Evolutionary conservation across 2,797 vertebrate species (phyloP).

Genomic region (Ctenosaura bakeri): DNA sequence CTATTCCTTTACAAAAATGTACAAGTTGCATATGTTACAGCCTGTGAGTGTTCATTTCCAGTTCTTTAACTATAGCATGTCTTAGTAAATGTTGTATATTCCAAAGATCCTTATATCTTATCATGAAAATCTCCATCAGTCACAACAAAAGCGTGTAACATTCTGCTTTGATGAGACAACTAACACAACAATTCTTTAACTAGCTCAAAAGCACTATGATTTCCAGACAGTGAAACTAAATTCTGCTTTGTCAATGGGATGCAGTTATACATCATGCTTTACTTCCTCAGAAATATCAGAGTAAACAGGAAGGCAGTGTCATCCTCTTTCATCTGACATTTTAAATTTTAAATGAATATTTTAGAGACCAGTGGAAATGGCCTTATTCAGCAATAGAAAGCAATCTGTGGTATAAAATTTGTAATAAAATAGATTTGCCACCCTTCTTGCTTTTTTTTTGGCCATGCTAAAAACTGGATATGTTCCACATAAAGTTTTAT

Average conservation of each 20-base stretch:
- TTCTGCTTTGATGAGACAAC: not conserved
- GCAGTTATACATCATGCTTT: not conserved
- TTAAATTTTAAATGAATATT: conserved; percentile 23
- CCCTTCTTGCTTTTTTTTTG: conserved; percentile 38
- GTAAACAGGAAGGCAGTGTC: not conserved
- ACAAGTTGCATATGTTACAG: not conserved
- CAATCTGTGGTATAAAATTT: conserved; percentile 34
- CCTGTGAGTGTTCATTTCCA: conserved; percentile 27
- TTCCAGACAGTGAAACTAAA: not conserved
- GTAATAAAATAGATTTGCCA: conserved; percentile 47
- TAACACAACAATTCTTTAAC: conserved; percentile 45
- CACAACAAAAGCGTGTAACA: not conserved
- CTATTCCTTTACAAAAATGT: not conserved
- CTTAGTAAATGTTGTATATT: conserved; percentile 12
- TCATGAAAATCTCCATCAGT: conserved; percentile 17
- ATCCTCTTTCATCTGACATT: conserved; percentile 32
- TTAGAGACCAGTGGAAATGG: conserved; percentile 21
- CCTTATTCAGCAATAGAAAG: conserved; percentile 45
- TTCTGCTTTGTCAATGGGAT: conserved; percentile 31
- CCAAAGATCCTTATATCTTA: not conserved
- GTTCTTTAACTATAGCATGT: not conserved
- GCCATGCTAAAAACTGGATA: conserved; percentile 37
- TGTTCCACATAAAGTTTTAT: conserved; percentile 45
- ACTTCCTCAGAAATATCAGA: conserved; percentile 38
- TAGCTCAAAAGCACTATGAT: conserved; percentile 31